Base-by-base conservation (phyloP, 2,113 vertebrate species). In the Paedocypris sp. region DNA sequence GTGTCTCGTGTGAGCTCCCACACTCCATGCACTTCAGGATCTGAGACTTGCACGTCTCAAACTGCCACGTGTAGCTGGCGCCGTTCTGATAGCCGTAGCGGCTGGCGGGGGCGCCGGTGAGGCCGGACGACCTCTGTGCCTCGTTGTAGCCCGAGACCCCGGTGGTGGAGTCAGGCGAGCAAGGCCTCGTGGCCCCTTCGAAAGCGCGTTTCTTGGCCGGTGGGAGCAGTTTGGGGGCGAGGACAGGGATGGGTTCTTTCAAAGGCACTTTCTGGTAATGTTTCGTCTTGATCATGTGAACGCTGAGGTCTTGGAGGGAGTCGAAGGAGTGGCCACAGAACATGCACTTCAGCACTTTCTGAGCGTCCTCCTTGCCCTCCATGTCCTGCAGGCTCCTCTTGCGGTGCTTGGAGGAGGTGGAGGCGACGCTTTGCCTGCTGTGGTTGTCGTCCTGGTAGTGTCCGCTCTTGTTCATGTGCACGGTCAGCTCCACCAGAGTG, bases 181-280 rank as follows among this genome's bases (percentile, higher is more conserved):
- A 97, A 3, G 94, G 94, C 67, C 94, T 87, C 16, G 86, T 89
- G 33, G 87, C 80, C n/a, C n/a, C n/a, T 22, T 98, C 94, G 26
- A 93, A 96, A 64, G 90, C 87, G 6, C 94, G 91, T 64, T 95
- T 97, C 87, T 96, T 98, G 9, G 89, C 77, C 32, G 91, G 90
- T 65, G 92, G 86, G 75, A 94, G 83, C 80, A 96, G 77, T 84
- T 98, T 98, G 20, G 90, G 91, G 20, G 91, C 86, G 72, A 98
- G 80, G 62, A 92, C 87, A 48, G 94, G 94, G 60, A 98, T 90
- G 0, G 95, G 95, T 87, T 98, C 94, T 87, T 98, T 98, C 82
- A 98, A 95, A 97, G 95, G 95, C 94, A 98, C 94, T 93, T 98
- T 98, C 88, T 98, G 95, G 89, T 98, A 98, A 90, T 98, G 95